Conservation (phyloP, 1,140 invertebrate genomes). For the Belonocnema kinseyi region DNA sequence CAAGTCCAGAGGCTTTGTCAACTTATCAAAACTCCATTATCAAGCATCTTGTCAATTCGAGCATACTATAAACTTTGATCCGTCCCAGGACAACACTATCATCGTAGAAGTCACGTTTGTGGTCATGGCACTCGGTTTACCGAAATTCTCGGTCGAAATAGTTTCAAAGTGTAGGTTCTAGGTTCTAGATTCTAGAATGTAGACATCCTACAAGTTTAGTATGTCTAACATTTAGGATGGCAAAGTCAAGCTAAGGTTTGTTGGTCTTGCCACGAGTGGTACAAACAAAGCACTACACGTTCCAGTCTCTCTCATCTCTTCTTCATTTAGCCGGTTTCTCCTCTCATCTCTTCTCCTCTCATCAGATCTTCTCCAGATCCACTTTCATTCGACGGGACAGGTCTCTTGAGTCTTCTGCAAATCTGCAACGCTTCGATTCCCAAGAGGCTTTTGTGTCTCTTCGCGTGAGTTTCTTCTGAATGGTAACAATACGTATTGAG, state of each 20-base stretch:
- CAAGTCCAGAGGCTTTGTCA: not conserved
- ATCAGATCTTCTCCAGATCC: no score
- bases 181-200: not conserved
- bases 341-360: no score
- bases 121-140: constrained; percentile 1
- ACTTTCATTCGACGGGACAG: not conserved
- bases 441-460: not conserved
- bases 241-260: constrained; percentile 1
- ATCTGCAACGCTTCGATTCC: not conserved
- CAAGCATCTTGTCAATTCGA: constrained; percentile 6
- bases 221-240: not conserved
- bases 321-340: no score
- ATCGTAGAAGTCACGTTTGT: not conserved
- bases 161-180: constrained; percentile 6
- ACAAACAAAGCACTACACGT: no score
- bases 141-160: not conserved
- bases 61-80: constrained; percentile 5
- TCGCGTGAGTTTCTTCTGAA: no score
- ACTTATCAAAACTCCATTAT: constrained; percentile 26
- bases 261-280: not conserved
- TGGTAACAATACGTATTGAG: no score
- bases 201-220: not conserved
- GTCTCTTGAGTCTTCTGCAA: not conserved
- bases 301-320: no score
- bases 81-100: not conserved